A percentile compares a stretch with the other conserved stretches of the same genome.
Evolutionary conservation across 92 coral and sea anemone species (phyloP).

Genomic region (Plumapathes pennacea): DNA sequence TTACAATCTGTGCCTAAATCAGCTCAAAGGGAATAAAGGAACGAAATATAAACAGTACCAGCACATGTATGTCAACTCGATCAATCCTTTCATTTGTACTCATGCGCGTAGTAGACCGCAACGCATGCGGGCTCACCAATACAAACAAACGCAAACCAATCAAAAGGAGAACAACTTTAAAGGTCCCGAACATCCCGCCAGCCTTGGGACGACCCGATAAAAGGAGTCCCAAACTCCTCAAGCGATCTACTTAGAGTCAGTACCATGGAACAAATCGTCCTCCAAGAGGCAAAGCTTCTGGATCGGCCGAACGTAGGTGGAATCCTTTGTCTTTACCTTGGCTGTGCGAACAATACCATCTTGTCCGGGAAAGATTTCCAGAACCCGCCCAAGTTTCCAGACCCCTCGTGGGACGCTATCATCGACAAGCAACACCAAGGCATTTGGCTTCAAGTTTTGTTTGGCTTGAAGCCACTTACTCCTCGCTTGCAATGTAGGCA

Average conservation of each 20-base stretch:
- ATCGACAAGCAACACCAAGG: constrained; percentile 41
- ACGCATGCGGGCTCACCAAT: too few species aligned
- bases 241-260: not conserved
- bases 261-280: not conserved
- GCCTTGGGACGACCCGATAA: constrained; percentile 37
- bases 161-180: too few species aligned
- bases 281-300: too few species aligned
- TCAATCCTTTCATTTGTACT: too few species aligned
- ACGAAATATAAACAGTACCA: too few species aligned
- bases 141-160: too few species aligned
- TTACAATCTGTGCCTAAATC: too few species aligned
- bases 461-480: constrained; percentile 37
- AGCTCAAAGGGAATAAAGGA: too few species aligned
- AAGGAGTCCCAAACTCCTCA: constrained; percentile 7
- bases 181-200: constrained; percentile 54
- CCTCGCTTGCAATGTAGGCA: constrained; percentile 44
- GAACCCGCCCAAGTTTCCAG: constrained; percentile 58
- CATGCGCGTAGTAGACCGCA: too few species aligned
- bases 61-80: too few species aligned
- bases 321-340: constrained; percentile 34
- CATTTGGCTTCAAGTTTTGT: constrained; percentile 31
- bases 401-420: constrained; percentile 41
- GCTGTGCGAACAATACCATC: constrained; percentile 53
- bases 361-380: constrained; percentile 33
- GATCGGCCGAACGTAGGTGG: constrained; percentile 23